phyloP scores from a whole-genome alignment of 2,113 vertebrate species.

The Petromus typicus region DNA sequence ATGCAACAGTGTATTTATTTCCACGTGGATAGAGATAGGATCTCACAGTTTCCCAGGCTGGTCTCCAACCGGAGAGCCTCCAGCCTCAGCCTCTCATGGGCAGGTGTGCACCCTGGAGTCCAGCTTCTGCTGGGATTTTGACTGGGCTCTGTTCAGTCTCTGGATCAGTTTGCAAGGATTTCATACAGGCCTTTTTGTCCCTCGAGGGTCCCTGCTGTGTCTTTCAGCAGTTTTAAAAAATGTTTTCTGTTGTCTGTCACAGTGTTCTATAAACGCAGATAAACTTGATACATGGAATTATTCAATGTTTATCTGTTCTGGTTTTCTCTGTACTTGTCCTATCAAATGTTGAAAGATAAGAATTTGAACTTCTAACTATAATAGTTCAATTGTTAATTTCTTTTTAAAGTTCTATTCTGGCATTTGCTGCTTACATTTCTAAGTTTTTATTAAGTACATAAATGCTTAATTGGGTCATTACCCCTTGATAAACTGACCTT shows the following conservation, averaged over 20 bases:
- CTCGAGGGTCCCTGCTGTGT: not conserved
- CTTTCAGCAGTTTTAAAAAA: not conserved
- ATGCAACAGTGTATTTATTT: not conserved
- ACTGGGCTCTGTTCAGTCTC: not conserved
- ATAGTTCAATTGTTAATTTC: not conserved
- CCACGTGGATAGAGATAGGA: not conserved
- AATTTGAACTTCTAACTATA: not conserved
- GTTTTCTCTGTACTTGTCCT: not conserved
- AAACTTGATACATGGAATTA: not conserved
- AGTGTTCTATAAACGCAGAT: constrained; percentile 2
- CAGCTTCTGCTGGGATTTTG: not conserved
- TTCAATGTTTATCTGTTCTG: not conserved
- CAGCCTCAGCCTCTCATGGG: not conserved
- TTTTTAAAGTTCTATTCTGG: not conserved
- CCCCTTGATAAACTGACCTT: not conserved
- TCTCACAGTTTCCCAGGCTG: not conserved
- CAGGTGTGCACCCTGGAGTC: not conserved
- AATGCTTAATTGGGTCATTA: not conserved
- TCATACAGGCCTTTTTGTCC: not conserved
- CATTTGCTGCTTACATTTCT: not conserved
- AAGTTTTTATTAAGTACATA: not conserved
- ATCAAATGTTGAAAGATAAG: not conserved
- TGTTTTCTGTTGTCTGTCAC: not conserved
- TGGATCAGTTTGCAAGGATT: not conserved
- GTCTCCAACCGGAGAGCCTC: not conserved